Evolutionary conservation across 1,140 invertebrate species (phyloP), one percentile per base, ranked within the genome.

Genomic region (Sminthurinus signatus): DNA sequence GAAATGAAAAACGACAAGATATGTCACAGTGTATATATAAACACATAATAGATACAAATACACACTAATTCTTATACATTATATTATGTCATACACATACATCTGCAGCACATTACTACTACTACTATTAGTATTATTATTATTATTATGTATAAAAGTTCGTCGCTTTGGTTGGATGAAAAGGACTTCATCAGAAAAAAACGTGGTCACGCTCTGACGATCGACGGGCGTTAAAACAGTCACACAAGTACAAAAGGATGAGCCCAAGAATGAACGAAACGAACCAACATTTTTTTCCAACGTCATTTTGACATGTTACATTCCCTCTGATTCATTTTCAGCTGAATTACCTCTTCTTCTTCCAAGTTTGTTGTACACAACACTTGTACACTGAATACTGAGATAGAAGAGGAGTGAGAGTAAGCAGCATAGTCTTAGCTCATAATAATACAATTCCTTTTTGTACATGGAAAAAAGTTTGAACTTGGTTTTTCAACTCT

Each of bases 191-290:
- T 52, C 23, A 28, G 50, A 52, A 52, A 52, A 52, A 52, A 25
- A 10, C 50, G 25, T 52, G 50, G 50, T 52, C 50, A 52, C 50
- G 50, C 50, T 52, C 50, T 52, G 50, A 27, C 23, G 27, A 28
- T 27, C 23, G 23, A 52, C 25, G 27, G 50, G 50, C 50, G 50
- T 52, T 52, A 52, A 52, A 52, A 52, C 50, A 52, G 50, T 52
- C 50, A 52, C 23, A 52, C 23, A 29, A 52, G n/a, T 29, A 52
- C 50, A 52, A 52, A 52, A 52, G 50, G 50, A 52, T 52, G 23
- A 52, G 28, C 44, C 19, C n/a, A 14, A 52, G 10, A n/a, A n/a
- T n/a, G n/a, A n/a, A n/a, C n/a, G n/a, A n/a, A n/a, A n/a, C n/a
- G n/a, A n/a, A n/a, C n/a, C 50, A 52, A 23, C 50, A 27, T 19